Conservation (phyloP, 2,888 invertebrate species). For the Smittia aterrima region DNA sequence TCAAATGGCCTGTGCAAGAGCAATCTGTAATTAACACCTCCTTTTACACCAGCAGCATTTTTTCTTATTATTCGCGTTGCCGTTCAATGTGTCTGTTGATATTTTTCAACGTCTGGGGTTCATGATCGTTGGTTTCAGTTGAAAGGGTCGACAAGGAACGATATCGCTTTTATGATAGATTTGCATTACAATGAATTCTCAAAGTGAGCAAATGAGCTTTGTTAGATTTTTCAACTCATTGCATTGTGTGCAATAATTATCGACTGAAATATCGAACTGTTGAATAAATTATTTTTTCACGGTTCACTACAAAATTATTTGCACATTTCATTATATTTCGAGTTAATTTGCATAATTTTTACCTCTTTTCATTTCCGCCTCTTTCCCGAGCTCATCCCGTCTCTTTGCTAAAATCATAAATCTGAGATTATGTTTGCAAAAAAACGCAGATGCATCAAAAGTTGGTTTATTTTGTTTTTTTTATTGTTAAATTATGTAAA, state of each 20-base stretch:
- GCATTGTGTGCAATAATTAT: no score
- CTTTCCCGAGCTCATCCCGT: neutral
- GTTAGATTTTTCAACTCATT: neutral
- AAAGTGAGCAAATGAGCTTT: conserved; percentile 16
- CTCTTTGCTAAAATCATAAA: neutral
- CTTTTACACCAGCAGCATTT: conserved; percentile 35
- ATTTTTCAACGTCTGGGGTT: conserved; percentile 1
- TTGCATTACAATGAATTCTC: conserved; percentile 21
- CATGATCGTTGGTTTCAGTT: neutral
- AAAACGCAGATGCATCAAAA: conserved; percentile 30
- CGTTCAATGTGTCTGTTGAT: neutral
- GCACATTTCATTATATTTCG: neutral
- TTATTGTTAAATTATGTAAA: conserved; percentile 36
- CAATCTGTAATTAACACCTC: conserved; percentile 41
- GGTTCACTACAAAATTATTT: conserved; percentile 6
- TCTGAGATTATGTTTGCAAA: conserved; percentile 20
- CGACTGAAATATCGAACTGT: neutral
- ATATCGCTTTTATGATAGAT: neutral
- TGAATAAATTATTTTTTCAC: neutral
- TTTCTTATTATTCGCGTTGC: conserved; percentile 22
- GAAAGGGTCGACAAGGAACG: neutral
- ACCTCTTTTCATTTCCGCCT: conserved; percentile 27
- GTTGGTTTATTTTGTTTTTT: neutral
- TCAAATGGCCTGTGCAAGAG: conserved; percentile 25
- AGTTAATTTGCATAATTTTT: conserved; percentile 34